A percentile compares a stretch with the other conserved stretches of the same genome.
Evolutionary conservation across 2,888 invertebrate genomes (phyloP).

Genomic region (Pyrrhia umbra): DNA sequence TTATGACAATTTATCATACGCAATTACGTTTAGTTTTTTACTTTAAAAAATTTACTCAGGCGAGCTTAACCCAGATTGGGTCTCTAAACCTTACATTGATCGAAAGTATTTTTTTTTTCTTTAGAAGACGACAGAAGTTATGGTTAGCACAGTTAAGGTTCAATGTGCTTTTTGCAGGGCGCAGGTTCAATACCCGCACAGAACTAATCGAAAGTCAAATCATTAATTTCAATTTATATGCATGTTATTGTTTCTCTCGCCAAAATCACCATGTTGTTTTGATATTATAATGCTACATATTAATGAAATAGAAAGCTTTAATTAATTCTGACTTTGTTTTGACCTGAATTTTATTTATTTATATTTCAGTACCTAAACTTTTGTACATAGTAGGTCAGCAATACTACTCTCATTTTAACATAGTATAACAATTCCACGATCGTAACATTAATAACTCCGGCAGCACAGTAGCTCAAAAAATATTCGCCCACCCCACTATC

Average conservation of each 20-base stretch:
- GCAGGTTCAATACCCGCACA: not conserved
- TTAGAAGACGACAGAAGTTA: too few species aligned
- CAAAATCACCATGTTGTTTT: not conserved
- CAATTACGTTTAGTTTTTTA: too few species aligned
- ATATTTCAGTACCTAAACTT: not conserved
- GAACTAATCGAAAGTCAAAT: not conserved
- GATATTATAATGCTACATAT: not conserved
- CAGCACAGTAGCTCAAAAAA: constrained; percentile 25
- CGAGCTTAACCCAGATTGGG: too few species aligned
- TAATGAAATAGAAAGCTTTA: not conserved
- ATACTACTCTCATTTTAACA: not conserved
- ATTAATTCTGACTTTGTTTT: not conserved
- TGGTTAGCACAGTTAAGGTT: too few species aligned
- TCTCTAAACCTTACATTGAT: too few species aligned
- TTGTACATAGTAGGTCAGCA: not conserved
- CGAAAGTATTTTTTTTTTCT: too few species aligned
- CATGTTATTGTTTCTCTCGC: not conserved
- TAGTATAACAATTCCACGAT: not conserved
- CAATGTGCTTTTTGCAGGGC: not conserved
- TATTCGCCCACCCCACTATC: constrained; percentile 25
- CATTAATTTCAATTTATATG: not conserved
- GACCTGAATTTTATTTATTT: not conserved
- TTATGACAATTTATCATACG: too few species aligned
- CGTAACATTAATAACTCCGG: constrained; percentile 33
- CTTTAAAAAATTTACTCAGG: too few species aligned